phyloP scores from a whole-genome alignment of 2,888 invertebrate species.

The Silvanus unidentatus region DNA sequence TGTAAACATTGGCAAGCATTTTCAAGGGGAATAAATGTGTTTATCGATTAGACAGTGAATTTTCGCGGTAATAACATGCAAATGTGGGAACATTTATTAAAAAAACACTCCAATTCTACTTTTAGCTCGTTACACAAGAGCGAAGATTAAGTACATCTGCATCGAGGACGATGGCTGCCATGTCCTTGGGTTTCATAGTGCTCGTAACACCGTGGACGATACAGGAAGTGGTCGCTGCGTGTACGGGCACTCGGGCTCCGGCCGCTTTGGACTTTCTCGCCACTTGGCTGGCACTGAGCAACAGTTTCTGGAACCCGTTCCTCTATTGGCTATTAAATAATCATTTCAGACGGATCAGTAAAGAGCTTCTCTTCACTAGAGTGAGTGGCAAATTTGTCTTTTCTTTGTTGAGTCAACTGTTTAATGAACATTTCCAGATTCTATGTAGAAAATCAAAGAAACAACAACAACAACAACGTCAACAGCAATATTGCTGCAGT shows the following conservation, averaged over 20 bases:
- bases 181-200: slow-evolving; percentile 85
- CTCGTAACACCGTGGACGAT: slow-evolving; percentile 89
- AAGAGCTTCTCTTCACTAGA: slow-evolving; percentile 68
- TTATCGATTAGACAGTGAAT: too few species aligned
- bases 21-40: too few species aligned
- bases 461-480: slow-evolving; percentile 26
- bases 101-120: background rate
- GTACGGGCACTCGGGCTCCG: slow-evolving; percentile 79
- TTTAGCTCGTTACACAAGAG: slow-evolving; percentile 55
- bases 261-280: slow-evolving; percentile 77
- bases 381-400: slow-evolving; percentile 47
- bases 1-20: too few species aligned
- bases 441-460: slow-evolving; percentile 34
- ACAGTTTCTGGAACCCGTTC: slow-evolving; percentile 88
- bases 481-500: slow-evolving; percentile 37
- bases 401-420: background rate
- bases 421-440: slow-evolving; percentile 29
- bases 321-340: slow-evolving; percentile 83
- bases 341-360: slow-evolving; percentile 75
- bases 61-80: too few species aligned
- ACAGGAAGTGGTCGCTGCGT: slow-evolving; percentile 85
- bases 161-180: slow-evolving; percentile 85
- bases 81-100: too few species aligned
- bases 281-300: slow-evolving; percentile 81
- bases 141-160: slow-evolving; percentile 73